Percentiles rank a stretch among this genome's conserved stretches.
Evolutionary conservation across 2,888 invertebrate species (phyloP).

Genomic region (Erynnis tages): DNA sequence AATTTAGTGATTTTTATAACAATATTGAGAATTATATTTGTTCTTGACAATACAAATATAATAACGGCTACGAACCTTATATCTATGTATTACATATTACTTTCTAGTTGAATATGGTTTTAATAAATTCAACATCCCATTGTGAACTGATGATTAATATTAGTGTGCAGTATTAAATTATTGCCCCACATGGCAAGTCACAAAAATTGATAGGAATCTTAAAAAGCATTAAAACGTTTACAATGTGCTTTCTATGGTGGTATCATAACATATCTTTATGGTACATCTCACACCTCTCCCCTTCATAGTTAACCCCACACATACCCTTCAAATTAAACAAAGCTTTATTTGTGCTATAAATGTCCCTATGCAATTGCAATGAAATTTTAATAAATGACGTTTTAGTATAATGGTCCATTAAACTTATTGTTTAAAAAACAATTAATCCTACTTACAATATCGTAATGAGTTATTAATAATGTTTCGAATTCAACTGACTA

Average conservation of each 20-base stretch:
- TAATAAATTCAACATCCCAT: not conserved
- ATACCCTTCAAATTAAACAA: constrained; percentile 15
- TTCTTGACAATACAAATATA: no score
- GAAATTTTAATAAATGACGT: no score
- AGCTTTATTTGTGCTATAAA: not conserved
- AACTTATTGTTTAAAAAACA: no score
- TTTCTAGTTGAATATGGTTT: not conserved
- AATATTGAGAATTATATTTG: no score
- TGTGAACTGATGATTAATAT: constrained; percentile 34
- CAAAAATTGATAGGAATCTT: constrained; percentile 73
- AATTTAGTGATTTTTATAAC: no score
- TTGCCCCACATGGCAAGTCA: constrained; percentile 62
- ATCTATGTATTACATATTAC: not conserved
- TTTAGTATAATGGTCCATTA: no score
- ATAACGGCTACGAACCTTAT: no score
- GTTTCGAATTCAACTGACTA: no score
- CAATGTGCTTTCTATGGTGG: constrained; percentile 57
- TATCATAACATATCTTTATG: constrained; percentile 63
- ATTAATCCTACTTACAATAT: no score
- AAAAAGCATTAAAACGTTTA: constrained; percentile 65
- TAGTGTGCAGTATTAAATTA: constrained; percentile 32
- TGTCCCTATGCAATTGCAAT: no score
- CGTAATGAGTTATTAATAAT: no score
- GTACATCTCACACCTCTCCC: constrained; percentile 57
- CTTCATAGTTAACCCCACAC: constrained; percentile 36